Conservation (phyloP, 2,888 invertebrate species). For the Nephrotoma flavescens region DNA sequence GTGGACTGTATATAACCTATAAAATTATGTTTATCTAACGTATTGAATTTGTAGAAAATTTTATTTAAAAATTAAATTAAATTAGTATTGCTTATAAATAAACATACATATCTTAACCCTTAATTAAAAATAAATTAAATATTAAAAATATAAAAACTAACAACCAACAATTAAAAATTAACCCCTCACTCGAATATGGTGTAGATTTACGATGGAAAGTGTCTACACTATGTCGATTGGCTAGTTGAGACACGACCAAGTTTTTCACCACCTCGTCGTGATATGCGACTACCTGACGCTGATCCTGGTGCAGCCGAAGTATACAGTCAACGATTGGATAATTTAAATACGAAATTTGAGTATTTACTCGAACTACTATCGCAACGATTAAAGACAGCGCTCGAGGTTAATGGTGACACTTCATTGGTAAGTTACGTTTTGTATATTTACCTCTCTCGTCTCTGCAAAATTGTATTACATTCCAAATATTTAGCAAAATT, state of each 20-base stretch:
- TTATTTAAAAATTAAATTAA: neutral
- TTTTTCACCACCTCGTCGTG: slow-evolving; percentile 31
- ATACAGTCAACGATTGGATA: slow-evolving; percentile 31
- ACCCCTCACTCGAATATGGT: neutral
- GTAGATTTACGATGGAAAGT: slow-evolving; percentile 34
- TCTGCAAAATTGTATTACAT: neutral
- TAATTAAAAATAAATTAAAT: neutral
- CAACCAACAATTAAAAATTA: neutral
- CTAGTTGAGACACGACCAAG: slow-evolving; percentile 31
- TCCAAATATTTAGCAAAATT: slow-evolving; percentile 1
- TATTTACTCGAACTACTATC: slow-evolving; percentile 30
- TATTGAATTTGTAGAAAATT: neutral
- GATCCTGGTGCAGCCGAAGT: slow-evolving; percentile 32
- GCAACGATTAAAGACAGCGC: slow-evolving; percentile 31
- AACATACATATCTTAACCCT: neutral
- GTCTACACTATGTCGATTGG: slow-evolving; percentile 33
- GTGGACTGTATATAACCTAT: neutral
- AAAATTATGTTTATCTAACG: neutral
- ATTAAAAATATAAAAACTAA: slow-evolving; percentile 4
- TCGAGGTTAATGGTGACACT: slow-evolving; percentile 33
- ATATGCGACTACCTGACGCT: slow-evolving; percentile 26
- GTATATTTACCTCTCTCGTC: neutral
- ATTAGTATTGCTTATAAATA: neutral
- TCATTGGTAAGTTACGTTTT: slow-evolving; percentile 28
- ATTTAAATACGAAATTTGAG: slow-evolving; percentile 31